phyloP scores from a whole-genome alignment of 2,888 invertebrate genomes.

The Perdita meconis region DNA sequence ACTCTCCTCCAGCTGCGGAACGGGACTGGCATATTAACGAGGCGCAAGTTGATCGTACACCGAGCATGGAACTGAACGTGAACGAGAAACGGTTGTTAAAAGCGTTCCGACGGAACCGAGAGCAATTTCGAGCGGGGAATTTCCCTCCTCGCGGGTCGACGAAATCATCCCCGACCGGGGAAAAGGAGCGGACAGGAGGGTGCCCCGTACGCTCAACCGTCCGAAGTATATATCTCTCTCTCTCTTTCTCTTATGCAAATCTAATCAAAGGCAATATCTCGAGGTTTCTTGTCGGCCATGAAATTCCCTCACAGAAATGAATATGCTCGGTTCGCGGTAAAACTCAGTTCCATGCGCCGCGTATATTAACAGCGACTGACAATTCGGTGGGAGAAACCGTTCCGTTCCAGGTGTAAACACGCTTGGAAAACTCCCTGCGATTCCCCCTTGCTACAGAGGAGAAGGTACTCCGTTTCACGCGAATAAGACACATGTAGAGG shows the following conservation, averaged over 20 bases:
- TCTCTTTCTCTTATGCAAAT: slow-evolving; percentile 56
- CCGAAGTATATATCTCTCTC: slow-evolving; percentile 52
- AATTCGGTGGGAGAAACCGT: slow-evolving; percentile 14
- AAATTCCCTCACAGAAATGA: slow-evolving; percentile 36
- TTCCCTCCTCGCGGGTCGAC: slow-evolving; percentile 12
- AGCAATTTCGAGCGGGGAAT: slow-evolving; percentile 44
- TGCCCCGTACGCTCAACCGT: slow-evolving; percentile 18
- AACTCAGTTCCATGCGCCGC: slow-evolving; percentile 53
- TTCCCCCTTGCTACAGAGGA: slow-evolving; percentile 9
- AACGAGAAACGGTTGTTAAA: not conserved
- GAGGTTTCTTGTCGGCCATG: slow-evolving; percentile 16
- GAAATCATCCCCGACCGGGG: slow-evolving; percentile 23
- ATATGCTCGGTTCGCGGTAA: slow-evolving; percentile 14
- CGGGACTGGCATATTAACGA: slow-evolving; percentile 44
- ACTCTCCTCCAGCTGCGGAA: slow-evolving; percentile 53
- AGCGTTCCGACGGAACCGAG: slow-evolving; percentile 4
- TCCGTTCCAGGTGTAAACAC: slow-evolving; percentile 2
- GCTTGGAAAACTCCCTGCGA: not conserved
- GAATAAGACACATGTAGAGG: not conserved
- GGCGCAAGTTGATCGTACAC: slow-evolving; percentile 18
- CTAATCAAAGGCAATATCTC: slow-evolving; percentile 55
- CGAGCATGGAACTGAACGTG: slow-evolving; percentile 54
- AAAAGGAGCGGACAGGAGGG: no score
- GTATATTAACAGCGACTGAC: not conserved
- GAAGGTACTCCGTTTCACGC: not conserved